Evolutionary conservation across 2,797 vertebrate species (phyloP).

Genomic region (Phaenicophaeus curvirostris): DNA sequence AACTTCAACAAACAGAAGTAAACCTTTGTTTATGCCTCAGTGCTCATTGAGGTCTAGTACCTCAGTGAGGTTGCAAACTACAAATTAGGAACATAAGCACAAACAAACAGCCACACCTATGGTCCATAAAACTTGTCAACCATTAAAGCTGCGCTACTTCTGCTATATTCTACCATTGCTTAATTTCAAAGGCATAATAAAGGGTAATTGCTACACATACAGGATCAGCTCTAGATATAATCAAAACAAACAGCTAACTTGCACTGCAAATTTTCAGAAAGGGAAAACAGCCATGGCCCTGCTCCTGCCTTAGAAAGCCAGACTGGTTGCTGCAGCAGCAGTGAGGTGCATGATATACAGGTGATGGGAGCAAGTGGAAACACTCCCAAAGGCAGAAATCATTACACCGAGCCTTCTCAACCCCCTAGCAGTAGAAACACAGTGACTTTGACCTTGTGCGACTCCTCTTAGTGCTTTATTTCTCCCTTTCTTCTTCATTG

Average conservation of each 20-base stretch:
- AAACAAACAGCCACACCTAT: slow-evolving; percentile 59
- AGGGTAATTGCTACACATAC: slow-evolving; percentile 36
- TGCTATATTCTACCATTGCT: slow-evolving; percentile 20
- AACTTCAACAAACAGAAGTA: neutral
- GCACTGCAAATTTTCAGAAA: slow-evolving; percentile 36
- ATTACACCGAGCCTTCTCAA: neutral
- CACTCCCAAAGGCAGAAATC: neutral
- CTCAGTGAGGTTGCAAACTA: slow-evolving; percentile 47
- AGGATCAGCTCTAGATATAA: slow-evolving; percentile 55
- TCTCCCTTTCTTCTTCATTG: neutral
- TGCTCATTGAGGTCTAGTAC: slow-evolving; percentile 52
- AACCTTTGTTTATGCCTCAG: neutral
- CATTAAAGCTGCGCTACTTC: neutral
- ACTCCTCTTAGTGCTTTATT: neutral
- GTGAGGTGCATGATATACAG: neutral
- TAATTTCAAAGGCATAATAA: slow-evolving; percentile 60
- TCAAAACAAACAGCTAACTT: slow-evolving; percentile 47
- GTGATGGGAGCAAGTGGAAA: neutral
- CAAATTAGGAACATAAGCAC: slow-evolving; percentile 41
- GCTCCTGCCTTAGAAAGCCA: neutral
- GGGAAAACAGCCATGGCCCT: neutral
- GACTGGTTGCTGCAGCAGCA: slow-evolving; percentile 9
- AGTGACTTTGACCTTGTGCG: neutral
- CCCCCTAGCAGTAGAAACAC: neutral
- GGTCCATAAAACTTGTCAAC: slow-evolving; percentile 59